Percentiles rank a stretch among this genome's conserved stretches.
Conservation (phyloP, 2,113 vertebrate genomes). For the Zosterops hypoxanthus region DNA sequence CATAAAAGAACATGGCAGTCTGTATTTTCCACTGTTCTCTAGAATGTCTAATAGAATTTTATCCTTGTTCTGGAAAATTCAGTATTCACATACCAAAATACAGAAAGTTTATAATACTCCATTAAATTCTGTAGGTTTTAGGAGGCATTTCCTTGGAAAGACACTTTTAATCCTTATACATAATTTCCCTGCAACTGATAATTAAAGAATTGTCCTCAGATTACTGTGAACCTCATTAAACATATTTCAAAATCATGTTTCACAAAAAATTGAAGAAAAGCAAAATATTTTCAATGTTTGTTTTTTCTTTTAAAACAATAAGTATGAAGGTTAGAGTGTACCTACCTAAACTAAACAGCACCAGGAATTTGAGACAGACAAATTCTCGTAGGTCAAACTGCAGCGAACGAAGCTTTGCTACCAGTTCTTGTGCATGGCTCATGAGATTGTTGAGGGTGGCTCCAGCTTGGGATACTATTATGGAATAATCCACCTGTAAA, state of each 20-base stretch:
- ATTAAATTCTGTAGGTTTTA: neutral
- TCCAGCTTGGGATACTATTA: slow-evolving; percentile 93
- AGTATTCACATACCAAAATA: neutral
- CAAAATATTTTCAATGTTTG: neutral
- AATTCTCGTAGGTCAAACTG: slow-evolving; percentile 98
- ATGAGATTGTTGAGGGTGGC: slow-evolving; percentile 93
- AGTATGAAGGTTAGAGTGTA: neutral
- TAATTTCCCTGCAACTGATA: neutral
- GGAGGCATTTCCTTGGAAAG: neutral
- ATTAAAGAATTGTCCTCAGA: neutral
- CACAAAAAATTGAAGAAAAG: neutral
- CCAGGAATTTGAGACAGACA: slow-evolving; percentile 98
- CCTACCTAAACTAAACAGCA: slow-evolving; percentile 98
- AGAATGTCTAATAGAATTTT: neutral
- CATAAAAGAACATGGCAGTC: neutral
- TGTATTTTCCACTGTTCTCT: neutral
- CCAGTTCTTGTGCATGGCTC: slow-evolving; percentile 95
- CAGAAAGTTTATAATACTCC: neutral
- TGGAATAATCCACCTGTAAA: slow-evolving; percentile 90
- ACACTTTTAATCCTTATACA: neutral
- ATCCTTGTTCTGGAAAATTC: neutral
- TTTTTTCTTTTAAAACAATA: neutral
- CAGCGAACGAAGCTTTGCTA: slow-evolving; percentile 90
- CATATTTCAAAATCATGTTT: neutral
- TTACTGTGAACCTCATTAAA: neutral